Base-by-base conservation (phyloP, 2,888 invertebrate genomes). In the Euproctis similis region DNA sequence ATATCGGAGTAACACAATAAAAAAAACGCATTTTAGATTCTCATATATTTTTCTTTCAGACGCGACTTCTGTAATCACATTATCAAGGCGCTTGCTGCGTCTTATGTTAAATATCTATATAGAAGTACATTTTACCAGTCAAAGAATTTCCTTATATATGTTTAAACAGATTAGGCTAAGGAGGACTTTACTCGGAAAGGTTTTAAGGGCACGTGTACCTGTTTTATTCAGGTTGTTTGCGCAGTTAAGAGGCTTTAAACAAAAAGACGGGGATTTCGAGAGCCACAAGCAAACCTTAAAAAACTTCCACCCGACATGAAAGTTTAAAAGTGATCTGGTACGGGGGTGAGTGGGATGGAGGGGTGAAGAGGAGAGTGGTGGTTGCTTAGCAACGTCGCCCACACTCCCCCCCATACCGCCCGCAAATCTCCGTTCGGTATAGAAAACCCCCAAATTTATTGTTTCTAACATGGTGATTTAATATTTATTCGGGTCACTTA, bases 281-380 rank as follows among this genome's bases (percentile, higher is more conserved):
- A 74, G 72, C 78, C 77, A 67, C 78, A 72, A 73, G 77, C 69
- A 76, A 80, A 77, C 75, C 80, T 78, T 78, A 74, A 81, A 78
- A 82, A 82, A n/a, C n/a, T n/a, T n/a, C 74, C 82, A 82, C 74
- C 68, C 75, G 74, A 77, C 80, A 81, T 82, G 80, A 82, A 84
- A 84, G 82, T 84, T 84, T 82, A 84, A 84, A 84, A 84, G 82
- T 81, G 81, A 78, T 80, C 72, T 63, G 62, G 54, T 58, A 51
- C 59, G 53, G 56, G 61, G 45, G 36, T 27, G 35, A 46, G 40
- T 30, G 39, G 53, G 36, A 39, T 30, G 46, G 39, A 39, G 28
- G 39, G 49, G 33, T 30, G 4, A 2, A 21, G 9, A 21, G 10
- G 10, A 10, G 21, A 21, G 53, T 45, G 36, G 43, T 58, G 81